Evolutionary conservation across 2,888 invertebrate species (phyloP).

Genomic region (Pecten maximus): DNA sequence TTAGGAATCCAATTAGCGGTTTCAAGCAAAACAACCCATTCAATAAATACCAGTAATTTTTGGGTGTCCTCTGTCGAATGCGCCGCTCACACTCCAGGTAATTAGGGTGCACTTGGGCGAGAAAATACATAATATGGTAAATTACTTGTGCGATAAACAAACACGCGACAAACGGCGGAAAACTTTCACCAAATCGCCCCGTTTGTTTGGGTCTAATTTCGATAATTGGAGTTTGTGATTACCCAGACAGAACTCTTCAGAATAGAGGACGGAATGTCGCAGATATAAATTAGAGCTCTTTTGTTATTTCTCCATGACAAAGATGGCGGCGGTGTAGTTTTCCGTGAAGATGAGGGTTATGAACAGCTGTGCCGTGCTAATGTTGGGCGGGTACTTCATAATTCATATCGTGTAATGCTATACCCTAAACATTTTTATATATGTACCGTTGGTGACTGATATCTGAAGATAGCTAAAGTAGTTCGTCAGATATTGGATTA

Average conservation of each 20-base stretch:
- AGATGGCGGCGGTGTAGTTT: not conserved
- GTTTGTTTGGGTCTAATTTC: constrained; percentile 30
- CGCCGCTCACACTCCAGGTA: not conserved
- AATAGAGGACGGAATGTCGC: not conserved
- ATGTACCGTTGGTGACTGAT: not conserved
- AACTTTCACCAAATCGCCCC: constrained; percentile 27
- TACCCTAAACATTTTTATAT: not conserved
- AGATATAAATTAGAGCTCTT: not conserved
- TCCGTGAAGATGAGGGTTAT: not conserved
- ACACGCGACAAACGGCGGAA: not conserved
- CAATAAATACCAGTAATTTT: constrained; percentile 11
- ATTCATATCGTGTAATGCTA: not conserved
- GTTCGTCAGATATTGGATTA: too few species aligned
- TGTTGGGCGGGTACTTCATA: constrained; percentile 7
- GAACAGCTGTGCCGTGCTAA: not conserved
- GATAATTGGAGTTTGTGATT: constrained; percentile 18
- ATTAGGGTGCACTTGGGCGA: constrained; percentile 1
- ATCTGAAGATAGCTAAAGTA: too few species aligned
- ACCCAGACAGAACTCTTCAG: not conserved
- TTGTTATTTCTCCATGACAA: not conserved
- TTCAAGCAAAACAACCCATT: not conserved
- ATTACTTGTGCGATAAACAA: constrained; percentile 18
- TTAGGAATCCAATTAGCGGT: not conserved
- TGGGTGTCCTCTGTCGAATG: not conserved
- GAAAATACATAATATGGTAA: constrained; percentile 33